Conservation (phyloP, 2,113 vertebrate species). For the Ariopsis seemanni region DNA sequence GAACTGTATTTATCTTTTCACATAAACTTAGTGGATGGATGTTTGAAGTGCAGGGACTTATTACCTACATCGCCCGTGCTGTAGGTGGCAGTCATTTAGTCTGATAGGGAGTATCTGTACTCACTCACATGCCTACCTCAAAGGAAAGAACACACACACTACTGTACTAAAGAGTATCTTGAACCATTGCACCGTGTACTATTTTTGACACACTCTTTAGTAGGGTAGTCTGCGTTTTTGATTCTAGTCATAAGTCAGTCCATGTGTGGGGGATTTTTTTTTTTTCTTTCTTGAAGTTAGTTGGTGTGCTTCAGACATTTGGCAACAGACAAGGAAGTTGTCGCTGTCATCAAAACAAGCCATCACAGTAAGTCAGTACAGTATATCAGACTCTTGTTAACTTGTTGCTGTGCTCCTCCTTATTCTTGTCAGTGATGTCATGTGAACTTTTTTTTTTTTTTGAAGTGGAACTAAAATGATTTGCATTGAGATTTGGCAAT, state of each 20-base stretch:
- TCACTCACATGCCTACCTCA: not conserved
- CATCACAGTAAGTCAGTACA: conserved; percentile 36
- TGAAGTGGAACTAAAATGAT: not conserved
- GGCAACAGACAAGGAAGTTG: conserved; percentile 50
- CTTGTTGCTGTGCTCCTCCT: not conserved
- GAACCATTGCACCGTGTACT: not conserved
- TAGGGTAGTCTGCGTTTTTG: not conserved
- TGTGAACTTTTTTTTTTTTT: not conserved
- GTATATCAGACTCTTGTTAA: not conserved
- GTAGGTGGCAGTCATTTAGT: conserved; percentile 48
- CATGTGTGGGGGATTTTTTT: not conserved
- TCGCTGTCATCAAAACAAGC: conserved; percentile 23
- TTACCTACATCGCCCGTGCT: conserved; percentile 30
- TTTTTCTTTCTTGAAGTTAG: conserved; percentile 28
- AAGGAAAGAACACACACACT: conserved; percentile 32
- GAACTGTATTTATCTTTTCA: not conserved
- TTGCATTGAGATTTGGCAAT: not conserved
- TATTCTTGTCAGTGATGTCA: not conserved
- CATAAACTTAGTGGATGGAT: not conserved
- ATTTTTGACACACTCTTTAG: not conserved
- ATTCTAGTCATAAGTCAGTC: not conserved
- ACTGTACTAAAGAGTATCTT: not conserved
- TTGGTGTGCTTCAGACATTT: conserved; percentile 35
- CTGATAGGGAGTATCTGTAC: not conserved
- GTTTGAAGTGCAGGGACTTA: not conserved